Conservation (phyloP, 2,888 invertebrate genomes). For the Blastobasis adustella region DNA sequence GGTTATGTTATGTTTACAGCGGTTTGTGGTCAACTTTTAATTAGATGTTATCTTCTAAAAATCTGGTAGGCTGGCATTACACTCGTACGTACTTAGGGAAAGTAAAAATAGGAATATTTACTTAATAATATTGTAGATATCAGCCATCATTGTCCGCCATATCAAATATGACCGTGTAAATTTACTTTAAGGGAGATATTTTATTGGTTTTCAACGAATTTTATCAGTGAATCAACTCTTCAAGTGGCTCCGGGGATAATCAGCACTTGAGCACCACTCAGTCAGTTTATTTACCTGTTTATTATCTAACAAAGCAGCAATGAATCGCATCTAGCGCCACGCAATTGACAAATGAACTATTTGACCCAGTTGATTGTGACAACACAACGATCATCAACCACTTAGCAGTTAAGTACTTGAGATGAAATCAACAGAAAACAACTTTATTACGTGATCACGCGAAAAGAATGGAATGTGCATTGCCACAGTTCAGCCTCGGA, state of each 20-base stretch:
- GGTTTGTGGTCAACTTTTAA: constrained; percentile 18
- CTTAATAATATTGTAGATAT: no score
- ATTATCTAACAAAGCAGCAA: constrained; percentile 23
- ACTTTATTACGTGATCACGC: constrained; percentile 49
- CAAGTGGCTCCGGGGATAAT: no score
- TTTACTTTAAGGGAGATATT: no score
- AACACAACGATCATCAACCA: constrained; percentile 18
- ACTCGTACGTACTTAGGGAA: no score
- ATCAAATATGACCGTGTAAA: no score
- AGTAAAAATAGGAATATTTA: no score
- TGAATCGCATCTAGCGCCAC: constrained; percentile 17
- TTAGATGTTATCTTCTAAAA: constrained; percentile 13
- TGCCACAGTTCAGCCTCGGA: constrained; percentile 59
- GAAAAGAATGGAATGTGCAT: constrained; percentile 55
- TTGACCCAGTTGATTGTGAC: constrained; percentile 42
- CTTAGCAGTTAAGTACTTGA: constrained; percentile 22
- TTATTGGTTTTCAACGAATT: no score
- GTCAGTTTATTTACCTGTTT: constrained; percentile 9
- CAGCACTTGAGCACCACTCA: no score
- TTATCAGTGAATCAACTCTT: no score
- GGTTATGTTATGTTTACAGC: constrained; percentile 5
- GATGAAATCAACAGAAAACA: constrained; percentile 29
- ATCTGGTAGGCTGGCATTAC: neutral
- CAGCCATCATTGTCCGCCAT: no score
- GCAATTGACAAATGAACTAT: constrained; percentile 27